phyloP scores from a whole-genome alignment of 2,888 invertebrate species.

The Campoletis raptor region DNA sequence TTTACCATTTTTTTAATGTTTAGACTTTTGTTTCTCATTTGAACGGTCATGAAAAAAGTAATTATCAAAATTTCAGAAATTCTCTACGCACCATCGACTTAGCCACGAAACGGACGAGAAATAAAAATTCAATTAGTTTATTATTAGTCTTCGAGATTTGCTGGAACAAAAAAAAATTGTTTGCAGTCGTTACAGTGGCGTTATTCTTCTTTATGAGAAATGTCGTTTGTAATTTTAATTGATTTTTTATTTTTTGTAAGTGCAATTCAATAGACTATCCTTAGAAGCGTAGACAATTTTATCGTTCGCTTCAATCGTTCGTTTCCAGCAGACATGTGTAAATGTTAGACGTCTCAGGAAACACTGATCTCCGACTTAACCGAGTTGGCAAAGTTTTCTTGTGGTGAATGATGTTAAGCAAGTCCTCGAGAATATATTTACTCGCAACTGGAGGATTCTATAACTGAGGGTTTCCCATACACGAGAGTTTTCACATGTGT shows the following conservation, averaged over 20 bases:
- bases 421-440: slow-evolving; percentile 40
- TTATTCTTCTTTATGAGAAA: neutral
- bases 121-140: too few relatives aligned
- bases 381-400: slow-evolving; percentile 47
- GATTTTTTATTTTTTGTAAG: neutral
- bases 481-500: slow-evolving; percentile 5
- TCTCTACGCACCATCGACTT: too few relatives aligned
- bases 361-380: slow-evolving; percentile 21
- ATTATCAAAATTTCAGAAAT: too few relatives aligned
- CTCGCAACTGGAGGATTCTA: neutral
- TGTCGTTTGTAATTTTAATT: neutral
- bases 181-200: too few relatives aligned
- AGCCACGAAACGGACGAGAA: too few relatives aligned
- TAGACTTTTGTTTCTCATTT: too few relatives aligned
- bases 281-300: slow-evolving; percentile 37
- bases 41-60: too few relatives aligned
- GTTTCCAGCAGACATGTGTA: neutral
- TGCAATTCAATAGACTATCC: slow-evolving; percentile 47
- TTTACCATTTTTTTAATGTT: too few relatives aligned
- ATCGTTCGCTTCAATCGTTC: neutral
- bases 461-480: neutral
- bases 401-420: slow-evolving; percentile 22
- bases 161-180: too few relatives aligned
- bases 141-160: too few relatives aligned
- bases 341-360: slow-evolving; percentile 9